These are phyloP conservation scores for Emydoidea blandingii DNA, from an alignment of 2,797 vertebrate genomes.

Conservation along the genomic window DNA sequence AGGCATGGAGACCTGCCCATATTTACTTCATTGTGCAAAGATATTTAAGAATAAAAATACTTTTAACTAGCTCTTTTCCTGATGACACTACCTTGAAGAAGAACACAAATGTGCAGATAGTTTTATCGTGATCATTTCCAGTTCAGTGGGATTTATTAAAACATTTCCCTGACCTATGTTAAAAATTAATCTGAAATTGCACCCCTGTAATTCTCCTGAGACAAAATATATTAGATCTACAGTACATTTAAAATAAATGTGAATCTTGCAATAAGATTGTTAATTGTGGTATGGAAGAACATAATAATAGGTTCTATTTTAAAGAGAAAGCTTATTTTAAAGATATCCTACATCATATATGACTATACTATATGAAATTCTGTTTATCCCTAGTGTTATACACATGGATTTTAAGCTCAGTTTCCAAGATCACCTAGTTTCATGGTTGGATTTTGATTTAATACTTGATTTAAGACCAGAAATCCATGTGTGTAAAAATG, in stretches of 20 bases:
- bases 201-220: constrained; percentile 9
- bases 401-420: constrained; percentile 55
- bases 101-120: accelerated
- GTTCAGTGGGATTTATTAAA: background rate
- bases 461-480: constrained; percentile 59
- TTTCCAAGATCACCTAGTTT: constrained; percentile 66
- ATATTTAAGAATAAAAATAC: background rate
- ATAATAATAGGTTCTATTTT: background rate
- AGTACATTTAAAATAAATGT: background rate
- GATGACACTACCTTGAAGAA: accelerated
- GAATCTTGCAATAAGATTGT: constrained; percentile 41
- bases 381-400: constrained; percentile 61
- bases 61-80: background rate
- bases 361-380: constrained; percentile 56
- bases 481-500: constrained; percentile 33
- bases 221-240: background rate
- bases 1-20: background rate
- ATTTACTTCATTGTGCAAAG: background rate
- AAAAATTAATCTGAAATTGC: background rate
- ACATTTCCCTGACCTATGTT: background rate
- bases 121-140: background rate
- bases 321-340: constrained; percentile 40
- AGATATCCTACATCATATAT: constrained; percentile 39
- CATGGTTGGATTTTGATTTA: constrained; percentile 65
- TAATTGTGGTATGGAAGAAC: background rate